Base-by-base conservation (phyloP, 2,797 vertebrate genomes). In the Calcarius lapponicus region DNA sequence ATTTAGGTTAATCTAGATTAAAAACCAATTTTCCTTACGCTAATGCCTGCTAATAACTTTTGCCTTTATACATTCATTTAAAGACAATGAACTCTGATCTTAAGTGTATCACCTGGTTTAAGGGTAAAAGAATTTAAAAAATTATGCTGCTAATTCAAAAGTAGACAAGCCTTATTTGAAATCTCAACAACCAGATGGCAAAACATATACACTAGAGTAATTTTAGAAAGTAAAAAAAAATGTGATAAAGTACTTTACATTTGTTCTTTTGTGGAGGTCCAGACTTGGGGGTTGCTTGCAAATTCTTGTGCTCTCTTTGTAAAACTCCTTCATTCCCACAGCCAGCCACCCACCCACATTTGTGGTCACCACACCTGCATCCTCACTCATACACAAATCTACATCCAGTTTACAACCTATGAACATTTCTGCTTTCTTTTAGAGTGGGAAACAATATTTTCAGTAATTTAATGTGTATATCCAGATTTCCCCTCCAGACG, bases 261-360 rank as follows among this genome's bases (percentile, higher is more conserved):
- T 91, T 89, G 21, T 19, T 47, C 8, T 32, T 87, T 69, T 17
- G 7, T 36, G 19, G 20, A 76, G 17, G 71, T 62, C 11, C 4
- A 16, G 36, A 29, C 29, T 38, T 40, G 20, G 28, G 13, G 4
- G 7, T 54, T 40, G 36, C 26, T 54, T 82, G 19, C 21, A 64
- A 32, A 61, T 13, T 24, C 25, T 61, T 7, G 3, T 25, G 17
- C 7, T 61, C 5, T 36, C 24, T 36, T 72, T 54, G 17, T 48
- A 6, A 32, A 26, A 8, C 38, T 11, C 29, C 5, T 82, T 67
- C 34, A 14, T 5, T 38, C 6, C 2, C 25, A 17, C n/a, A n/a
- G 21, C 21, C 24, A 42, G 1, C 6, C n/a, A 53, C 1, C 1
- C 38, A n/a, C 22, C 5, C 28, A 51, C 47, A 14, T 13, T 24